Conservation (phyloP, 2,888 invertebrate genomes). For the Sarcophaga subvicina region DNA sequence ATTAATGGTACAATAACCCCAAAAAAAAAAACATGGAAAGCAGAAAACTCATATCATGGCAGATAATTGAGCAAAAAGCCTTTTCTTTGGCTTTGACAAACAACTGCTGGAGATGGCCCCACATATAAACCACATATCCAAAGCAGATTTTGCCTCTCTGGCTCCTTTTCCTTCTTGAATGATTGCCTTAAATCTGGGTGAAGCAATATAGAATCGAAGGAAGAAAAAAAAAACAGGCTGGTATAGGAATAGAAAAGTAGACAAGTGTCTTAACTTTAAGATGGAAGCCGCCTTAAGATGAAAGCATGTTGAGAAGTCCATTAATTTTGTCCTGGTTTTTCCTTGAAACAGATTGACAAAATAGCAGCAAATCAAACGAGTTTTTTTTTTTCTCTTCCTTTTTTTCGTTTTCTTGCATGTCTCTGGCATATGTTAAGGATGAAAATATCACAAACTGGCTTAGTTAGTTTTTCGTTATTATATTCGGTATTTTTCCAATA, state of each 20-base stretch:
- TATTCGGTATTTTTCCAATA: neutral
- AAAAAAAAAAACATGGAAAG: neutral
- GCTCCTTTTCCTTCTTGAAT: neutral
- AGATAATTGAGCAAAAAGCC: conserved; percentile 1
- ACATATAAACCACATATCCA: neutral
- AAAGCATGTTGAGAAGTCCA: conserved; percentile 10
- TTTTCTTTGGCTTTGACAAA: neutral
- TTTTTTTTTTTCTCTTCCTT: neutral
- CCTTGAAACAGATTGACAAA: conserved; percentile 9
- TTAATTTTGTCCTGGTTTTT: conserved; percentile 40
- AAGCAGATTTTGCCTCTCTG: neutral
- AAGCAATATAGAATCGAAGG: too few relatives aligned
- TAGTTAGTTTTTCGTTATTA: neutral
- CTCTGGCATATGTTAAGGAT: conserved; percentile 3
- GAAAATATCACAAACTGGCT: neutral
- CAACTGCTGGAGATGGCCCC: neutral
- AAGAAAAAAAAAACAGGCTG: neutral
- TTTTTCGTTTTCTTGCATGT: too few relatives aligned
- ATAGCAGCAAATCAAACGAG: conserved; percentile 30
- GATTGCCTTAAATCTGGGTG: neutral
- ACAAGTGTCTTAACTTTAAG: neutral
- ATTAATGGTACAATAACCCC: conserved; percentile 53
- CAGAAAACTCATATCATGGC: conserved; percentile 7
- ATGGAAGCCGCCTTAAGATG: neutral
- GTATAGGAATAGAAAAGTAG: neutral